Conservation (phyloP, 2,888 invertebrate genomes). For the Celastrina argiolus region DNA sequence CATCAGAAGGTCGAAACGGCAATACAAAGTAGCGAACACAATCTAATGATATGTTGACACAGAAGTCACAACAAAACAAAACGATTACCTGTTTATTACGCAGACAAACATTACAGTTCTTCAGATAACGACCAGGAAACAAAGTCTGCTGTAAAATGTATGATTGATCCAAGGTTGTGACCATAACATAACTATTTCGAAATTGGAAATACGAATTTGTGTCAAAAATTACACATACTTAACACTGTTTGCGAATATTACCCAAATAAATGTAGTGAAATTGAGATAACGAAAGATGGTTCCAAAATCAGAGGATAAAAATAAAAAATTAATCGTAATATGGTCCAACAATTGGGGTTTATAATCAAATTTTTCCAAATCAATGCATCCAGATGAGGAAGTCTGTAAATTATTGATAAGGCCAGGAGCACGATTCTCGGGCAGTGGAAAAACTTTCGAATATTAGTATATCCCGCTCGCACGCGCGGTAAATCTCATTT, state of each 20-base stretch:
- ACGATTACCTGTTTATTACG: slow-evolving; percentile 2
- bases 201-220: not conserved
- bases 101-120: slow-evolving; percentile 15
- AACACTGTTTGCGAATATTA: not conserved
- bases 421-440: not conserved
- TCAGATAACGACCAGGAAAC: slow-evolving; percentile 13
- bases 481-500: too few relatives aligned
- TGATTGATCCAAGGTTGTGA: not conserved
- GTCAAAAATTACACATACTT: not conserved
- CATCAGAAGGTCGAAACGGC: slow-evolving; percentile 8
- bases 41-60: slow-evolving; percentile 1
- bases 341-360: too few relatives aligned
- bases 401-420: not conserved
- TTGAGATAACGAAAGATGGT: not conserved
- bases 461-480: too few relatives aligned
- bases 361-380: not conserved
- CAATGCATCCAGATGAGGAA: not conserved
- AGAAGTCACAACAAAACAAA: slow-evolving; percentile 1
- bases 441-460: too few relatives aligned
- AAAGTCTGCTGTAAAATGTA: not conserved
- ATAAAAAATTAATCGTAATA: too few relatives aligned
- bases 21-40: slow-evolving; percentile 28
- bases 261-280: not conserved
- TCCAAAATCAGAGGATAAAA: too few relatives aligned
- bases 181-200: not conserved